Conservation (phyloP, 2,888 invertebrate genomes). For the Torymus aiolomorphi region DNA sequence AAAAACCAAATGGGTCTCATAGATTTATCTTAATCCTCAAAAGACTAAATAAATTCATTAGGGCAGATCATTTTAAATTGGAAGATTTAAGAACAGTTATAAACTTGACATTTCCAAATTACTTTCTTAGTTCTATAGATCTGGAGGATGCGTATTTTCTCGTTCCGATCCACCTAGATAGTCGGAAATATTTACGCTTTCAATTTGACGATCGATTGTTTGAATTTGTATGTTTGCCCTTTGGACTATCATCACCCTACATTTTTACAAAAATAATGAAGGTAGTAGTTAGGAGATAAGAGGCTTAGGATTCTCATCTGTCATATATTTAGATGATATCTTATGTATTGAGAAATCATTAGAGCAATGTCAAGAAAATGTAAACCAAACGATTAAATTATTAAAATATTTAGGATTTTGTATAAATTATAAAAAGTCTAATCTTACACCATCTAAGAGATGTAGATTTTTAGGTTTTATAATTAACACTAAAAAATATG, state of each 20-base stretch:
- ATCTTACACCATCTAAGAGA: constrained; percentile 10
- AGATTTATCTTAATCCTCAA: constrained; percentile 63
- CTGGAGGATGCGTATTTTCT: no score
- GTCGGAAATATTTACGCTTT: constrained; percentile 61
- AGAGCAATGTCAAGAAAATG: constrained; percentile 19
- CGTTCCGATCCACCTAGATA: constrained; percentile 46
- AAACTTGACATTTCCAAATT: constrained; percentile 53
- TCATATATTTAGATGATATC: constrained; percentile 60
- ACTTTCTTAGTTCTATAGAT: constrained; percentile 28
- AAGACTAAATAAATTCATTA: constrained; percentile 59
- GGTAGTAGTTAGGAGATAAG: constrained; percentile 54
- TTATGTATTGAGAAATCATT: constrained; percentile 3
- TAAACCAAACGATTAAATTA: constrained; percentile 10
- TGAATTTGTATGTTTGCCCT: constrained; percentile 60
- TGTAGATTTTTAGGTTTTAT: constrained; percentile 50
- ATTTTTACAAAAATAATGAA: constrained; percentile 62
- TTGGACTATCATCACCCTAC: constrained; percentile 61
- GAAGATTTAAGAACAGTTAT: constrained; percentile 61
- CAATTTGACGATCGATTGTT: constrained; percentile 55
- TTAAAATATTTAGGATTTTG: constrained; percentile 37
- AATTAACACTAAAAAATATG: constrained; percentile 32
- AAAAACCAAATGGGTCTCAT: constrained; percentile 59
- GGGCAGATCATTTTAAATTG: constrained; percentile 62
- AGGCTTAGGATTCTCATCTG: constrained; percentile 47
- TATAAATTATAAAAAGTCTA: constrained; percentile 41